Evolutionary conservation across 2,113 vertebrate species (phyloP).

Genomic region (Polypterus senegalus): DNA sequence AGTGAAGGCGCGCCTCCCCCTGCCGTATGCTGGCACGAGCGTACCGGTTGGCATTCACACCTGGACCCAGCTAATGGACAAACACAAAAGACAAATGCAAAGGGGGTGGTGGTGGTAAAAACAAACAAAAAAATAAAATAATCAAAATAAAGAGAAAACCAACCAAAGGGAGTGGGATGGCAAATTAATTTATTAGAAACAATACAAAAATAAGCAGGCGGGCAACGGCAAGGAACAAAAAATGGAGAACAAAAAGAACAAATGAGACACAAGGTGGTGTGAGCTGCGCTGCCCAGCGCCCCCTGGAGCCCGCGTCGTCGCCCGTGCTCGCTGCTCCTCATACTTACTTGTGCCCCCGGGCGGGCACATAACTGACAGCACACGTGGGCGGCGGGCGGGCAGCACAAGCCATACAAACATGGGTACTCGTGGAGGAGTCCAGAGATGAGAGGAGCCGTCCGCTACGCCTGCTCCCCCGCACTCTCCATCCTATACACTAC

Average conservation of each 20-base stretch:
- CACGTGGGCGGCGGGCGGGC: no score
- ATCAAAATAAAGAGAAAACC: slow-evolving; percentile 10
- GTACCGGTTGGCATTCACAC: not conserved
- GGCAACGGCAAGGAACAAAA: slow-evolving; percentile 13
- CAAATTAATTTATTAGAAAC: slow-evolving; percentile 23
- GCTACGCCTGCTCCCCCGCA: slow-evolving; percentile 48
- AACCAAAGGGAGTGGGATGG: slow-evolving; percentile 9
- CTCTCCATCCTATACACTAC: slow-evolving; percentile 96
- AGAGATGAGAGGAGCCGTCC: slow-evolving; percentile 35
- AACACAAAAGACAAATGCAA: not conserved
- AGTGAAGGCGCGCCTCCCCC: no score
- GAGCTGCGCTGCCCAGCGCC: no score
- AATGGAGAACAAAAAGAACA: slow-evolving; percentile 6
- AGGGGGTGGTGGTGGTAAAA: not conserved
- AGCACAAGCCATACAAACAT: no score
- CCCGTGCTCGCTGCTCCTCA: no score
- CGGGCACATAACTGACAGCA: no score
- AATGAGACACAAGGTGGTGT: no score
- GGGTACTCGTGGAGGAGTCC: no score
- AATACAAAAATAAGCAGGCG: slow-evolving; percentile 30
- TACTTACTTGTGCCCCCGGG: no score
- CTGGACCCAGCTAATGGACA: no score
- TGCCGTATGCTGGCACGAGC: no score
- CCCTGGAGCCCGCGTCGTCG: no score
- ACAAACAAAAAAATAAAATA: slow-evolving; percentile 2